Evolutionary conservation across 1,140 invertebrate genomes (phyloP).

Genomic region (Camponotus vicinus): DNA sequence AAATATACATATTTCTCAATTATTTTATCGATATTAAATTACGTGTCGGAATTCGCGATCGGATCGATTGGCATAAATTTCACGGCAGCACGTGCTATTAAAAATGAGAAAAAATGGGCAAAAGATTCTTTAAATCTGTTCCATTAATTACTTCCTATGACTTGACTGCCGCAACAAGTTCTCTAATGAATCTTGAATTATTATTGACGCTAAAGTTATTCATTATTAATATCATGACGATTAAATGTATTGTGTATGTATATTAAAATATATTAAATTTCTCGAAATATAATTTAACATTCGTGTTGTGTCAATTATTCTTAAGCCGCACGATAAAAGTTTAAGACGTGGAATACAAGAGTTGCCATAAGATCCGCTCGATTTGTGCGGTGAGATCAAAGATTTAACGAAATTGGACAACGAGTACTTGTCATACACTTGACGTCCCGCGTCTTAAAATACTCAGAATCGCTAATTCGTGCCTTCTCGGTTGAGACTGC

Average conservation of each 20-base stretch:
- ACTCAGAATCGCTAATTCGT: slow-evolving; percentile 57
- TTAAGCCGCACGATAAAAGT: slow-evolving; percentile 21
- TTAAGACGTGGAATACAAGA: slow-evolving; percentile 20
- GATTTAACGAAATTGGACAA: slow-evolving; percentile 58
- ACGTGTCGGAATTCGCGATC: neutral
- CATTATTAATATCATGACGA: neutral
- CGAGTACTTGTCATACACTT: slow-evolving; percentile 55
- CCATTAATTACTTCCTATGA: neutral
- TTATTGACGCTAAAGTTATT: neutral
- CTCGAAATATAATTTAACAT: slow-evolving; percentile 4
- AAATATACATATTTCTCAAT: neutral
- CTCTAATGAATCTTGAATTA: neutral
- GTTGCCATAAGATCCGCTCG: slow-evolving; percentile 17
- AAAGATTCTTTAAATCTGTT: neutral
- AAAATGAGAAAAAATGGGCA: neutral
- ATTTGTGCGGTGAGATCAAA: slow-evolving; percentile 54
- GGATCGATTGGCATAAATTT: slow-evolving; percentile 1
- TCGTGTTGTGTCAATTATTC: neutral
- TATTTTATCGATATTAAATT: neutral
- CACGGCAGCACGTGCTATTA: neutral
- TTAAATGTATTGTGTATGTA: neutral
- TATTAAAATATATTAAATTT: slow-evolving; percentile 18
- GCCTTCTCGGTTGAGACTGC: neutral
- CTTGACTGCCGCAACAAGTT: neutral
- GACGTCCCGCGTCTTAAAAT: slow-evolving; percentile 50